These are phyloP conservation scores for Eospalax fontanierii DNA, from an alignment of 2,797 vertebrate species.

Conservation along the genomic window DNA sequence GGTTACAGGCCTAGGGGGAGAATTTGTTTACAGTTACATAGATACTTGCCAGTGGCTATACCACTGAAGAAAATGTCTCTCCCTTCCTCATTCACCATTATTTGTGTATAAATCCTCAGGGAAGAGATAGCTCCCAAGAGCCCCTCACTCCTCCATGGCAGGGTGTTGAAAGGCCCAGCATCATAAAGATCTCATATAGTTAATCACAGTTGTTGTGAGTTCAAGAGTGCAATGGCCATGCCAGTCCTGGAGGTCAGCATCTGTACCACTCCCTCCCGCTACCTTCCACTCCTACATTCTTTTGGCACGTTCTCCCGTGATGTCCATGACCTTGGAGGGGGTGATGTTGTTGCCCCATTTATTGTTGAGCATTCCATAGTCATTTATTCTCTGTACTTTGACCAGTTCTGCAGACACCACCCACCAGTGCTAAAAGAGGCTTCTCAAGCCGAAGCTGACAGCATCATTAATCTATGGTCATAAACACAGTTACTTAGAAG, in stretches of 20 bases:
- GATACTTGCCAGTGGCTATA: not conserved
- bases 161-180: not conserved
- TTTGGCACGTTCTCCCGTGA: not conserved
- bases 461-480: not conserved
- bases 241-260: not conserved
- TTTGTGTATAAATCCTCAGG: not conserved
- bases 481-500: not conserved
- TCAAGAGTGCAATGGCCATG: not conserved
- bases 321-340: not conserved
- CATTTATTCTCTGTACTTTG: conserved; percentile 31
- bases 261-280: not conserved
- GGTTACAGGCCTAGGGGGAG: not conserved
- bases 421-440: not conserved
- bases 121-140: not conserved
- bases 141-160: not conserved
- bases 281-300: not conserved
- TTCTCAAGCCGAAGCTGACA: not conserved
- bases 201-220: not conserved
- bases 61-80: not conserved
- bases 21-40: too few species aligned
- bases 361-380: not conserved
- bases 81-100: not conserved
- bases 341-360: not conserved
- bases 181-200: not conserved
- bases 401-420: not conserved